Base-by-base conservation (phyloP, 1,140 invertebrate species). In the Caerostris extrusa region DNA sequence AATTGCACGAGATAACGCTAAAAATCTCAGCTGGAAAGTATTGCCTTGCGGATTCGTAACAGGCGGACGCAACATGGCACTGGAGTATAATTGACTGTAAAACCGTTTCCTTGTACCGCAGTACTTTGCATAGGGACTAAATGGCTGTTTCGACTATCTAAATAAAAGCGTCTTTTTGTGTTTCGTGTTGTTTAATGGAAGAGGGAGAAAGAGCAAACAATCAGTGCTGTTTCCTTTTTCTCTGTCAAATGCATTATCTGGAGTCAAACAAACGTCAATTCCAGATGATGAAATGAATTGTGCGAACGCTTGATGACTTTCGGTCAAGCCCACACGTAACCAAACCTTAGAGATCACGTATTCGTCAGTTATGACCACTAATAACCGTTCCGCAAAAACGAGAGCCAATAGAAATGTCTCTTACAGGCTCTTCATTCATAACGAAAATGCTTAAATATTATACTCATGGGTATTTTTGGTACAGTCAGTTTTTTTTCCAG, bases 191-290 rank as follows among this genome's bases (percentile, higher is more conserved):
- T 77, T 77, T 53, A 77, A 77, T 77, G 69, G 69, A 34, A 77
- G 5, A 77, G 60, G 60, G 17, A 61, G 60, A 61, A 10, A 61
- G 69, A 77, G 50, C 8, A 77, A 77, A 77, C 69, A 77, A 77
- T 50, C 69, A 53, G 14, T 19, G 69, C 69, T 77, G 69, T 77
- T 77, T 77, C 69, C 69, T 77, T 77, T 34, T 12, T 77, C 69
- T 77, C 69, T 77, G 69, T 77, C 69, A 53, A 77, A 77, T 77
- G 19, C 50, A 77, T 77, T 77, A 77, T 77, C 69, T 77, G 12
- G 69, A 77, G 10, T 77, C 69, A 77, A 77, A 77, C 69, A 77
- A 77, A 77, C 34, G 69, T 77, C 69, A 77, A 77, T 53, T 34
- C 69, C 69, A 53, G 69, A 50, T 77, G 69, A 77, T 77, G 69